Evolutionary conservation across 2,888 invertebrate species (phyloP).

Genomic region (Andrena minutula): DNA sequence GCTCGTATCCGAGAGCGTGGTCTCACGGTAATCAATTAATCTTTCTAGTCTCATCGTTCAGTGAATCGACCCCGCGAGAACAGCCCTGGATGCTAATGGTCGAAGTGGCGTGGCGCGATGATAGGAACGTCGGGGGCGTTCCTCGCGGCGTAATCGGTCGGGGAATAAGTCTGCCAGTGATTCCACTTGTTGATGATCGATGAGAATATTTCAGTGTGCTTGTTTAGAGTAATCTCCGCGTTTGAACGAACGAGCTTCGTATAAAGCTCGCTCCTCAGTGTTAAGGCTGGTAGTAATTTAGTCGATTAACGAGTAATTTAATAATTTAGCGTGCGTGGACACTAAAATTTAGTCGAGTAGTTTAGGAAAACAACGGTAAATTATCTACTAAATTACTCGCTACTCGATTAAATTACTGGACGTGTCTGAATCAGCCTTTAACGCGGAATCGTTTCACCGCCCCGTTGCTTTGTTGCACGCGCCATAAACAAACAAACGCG

Average conservation of each 20-base stretch:
- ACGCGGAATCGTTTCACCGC: neutral
- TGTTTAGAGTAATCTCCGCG: neutral
- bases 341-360: too few species aligned
- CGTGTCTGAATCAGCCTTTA: too few species aligned
- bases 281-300: neutral
- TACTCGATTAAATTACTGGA: too few species aligned
- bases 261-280: neutral
- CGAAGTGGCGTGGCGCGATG: neutral
- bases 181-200: neutral
- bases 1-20: constrained; percentile 38
- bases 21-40: constrained; percentile 66
- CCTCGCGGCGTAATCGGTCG: neutral
- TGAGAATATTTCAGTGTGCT: neutral
- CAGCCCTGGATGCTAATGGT: neutral
- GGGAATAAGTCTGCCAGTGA: neutral
- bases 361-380: too few species aligned
- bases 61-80: constrained; percentile 30
- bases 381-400: too few species aligned
- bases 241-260: neutral
- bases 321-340: too few species aligned
- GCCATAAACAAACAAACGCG: constrained; percentile 28
- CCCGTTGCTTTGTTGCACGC: neutral
- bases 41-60: constrained; percentile 46
- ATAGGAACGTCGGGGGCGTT: constrained; percentile 3
- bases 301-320: too few species aligned